Evolutionary conservation across 2,888 invertebrate species (phyloP), one percentile per base, ranked within the genome.

Genomic region (Calameuta pallipes): DNA sequence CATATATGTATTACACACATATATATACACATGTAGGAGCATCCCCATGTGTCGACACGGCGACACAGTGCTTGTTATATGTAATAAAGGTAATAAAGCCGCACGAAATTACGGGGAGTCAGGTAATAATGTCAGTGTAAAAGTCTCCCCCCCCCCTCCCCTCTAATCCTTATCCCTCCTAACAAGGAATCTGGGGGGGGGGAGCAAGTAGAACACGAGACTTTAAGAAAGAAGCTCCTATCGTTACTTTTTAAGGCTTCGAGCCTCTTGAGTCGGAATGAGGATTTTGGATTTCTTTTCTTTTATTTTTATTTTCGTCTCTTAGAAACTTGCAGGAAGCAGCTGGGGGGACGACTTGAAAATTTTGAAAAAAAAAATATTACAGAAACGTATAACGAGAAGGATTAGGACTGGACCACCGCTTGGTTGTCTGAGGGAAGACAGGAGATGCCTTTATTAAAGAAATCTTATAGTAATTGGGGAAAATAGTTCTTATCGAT

Each of bases 261-360:
- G 0, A 56, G 12, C 73, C 34, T 78, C 36, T 34, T 35, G 71
- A 76, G 76, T 73, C 68, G 37, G 37, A 33, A 71, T 23, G 74
- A 74, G 37, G 15, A 9, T 73, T 71, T 73, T 69, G 31, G 30
- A n/a, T 68, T 33, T 12, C 69, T 75, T 31, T 15, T 3, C 0
- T 37, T 41, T 15, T 6, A 1, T 56, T 23, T 9, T 6, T 23
- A 36, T 12, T 56, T 56, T 56, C 23, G 2, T 1, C 56, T 56
- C 23, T 56, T 56, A 56, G 56, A 1, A 15, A 41, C 2, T 23
- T 9, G 23, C 9, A 9, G 56, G 23, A 56, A 9, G 9, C 23
- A 23, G 36, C 1, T 41, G 4, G 37, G 4, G 15, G 41, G 15
- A 56, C 0, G 56, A 23, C 23, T 6, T 23, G 56, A 56, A 23